Base-by-base conservation (phyloP, 2,888 invertebrate genomes). In the Eupithecia exiguata region DNA sequence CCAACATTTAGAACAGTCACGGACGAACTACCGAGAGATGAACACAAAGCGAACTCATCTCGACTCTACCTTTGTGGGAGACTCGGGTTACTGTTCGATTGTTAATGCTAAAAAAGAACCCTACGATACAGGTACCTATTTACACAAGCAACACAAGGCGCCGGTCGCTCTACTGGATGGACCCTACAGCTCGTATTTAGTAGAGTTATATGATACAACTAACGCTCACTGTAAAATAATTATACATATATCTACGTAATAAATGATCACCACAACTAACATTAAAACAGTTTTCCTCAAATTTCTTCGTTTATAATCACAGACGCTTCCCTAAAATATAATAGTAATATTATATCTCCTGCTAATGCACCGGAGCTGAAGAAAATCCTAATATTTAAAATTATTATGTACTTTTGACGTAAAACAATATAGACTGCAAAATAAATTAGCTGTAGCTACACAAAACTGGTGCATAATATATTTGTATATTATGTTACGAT, bases 261-360 rank as follows among this genome's bases (percentile, higher is more conserved):
- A 86, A 30, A 89, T 87, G 84, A 88, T 84, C 85, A 87, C 88
- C 86, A 86, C 85, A 87, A 88, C 89, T 91, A 89, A 91, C 86
- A 89, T 88, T 89, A 89, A 88, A 91, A 92, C 88, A 87, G 89
- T 89, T 92, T 89, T 89, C 91, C 89, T 90, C 91, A 91, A 92
- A 89, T 93, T 93, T 92, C 91, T 89, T 93, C 92, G 89, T 92
- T 93, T 91, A 93, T 92, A 93, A 94, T 94, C 94, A 94, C 94
- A 94, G 94, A 94, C 94, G 93, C 92, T 94, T 94, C 94, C 92
- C 92, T 93, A 93, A 92, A 92, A 90, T 93, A 93, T 92, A 91
- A 53, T n/a, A 21, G 86, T 89, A 86, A 89, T 88, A 77, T 73
- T 71, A 73, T 77, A 69, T 71, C 87, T 86, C 87, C 84, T 87